Evolutionary conservation across 1,140 invertebrate species (phyloP).

Genomic region (Calliphora vicina): DNA sequence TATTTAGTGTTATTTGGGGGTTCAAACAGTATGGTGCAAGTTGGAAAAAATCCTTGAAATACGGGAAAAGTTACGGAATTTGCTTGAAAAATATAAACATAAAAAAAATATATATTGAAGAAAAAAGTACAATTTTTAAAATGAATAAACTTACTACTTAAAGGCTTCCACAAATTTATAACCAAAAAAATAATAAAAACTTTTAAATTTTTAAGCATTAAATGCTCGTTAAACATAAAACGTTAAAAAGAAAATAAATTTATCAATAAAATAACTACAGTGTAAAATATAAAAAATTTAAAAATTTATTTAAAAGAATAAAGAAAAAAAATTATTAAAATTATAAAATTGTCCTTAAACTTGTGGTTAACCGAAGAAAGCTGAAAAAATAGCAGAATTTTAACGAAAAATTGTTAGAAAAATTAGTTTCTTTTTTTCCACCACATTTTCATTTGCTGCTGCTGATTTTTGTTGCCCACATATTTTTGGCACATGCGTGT

Average conservation of each 20-base stretch:
- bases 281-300: background rate
- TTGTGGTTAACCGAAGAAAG: background rate
- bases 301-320: background rate
- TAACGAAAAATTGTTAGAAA: background rate
- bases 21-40: background rate
- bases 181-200: background rate
- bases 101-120: background rate
- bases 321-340: background rate
- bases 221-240: background rate
- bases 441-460: background rate
- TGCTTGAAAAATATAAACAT: background rate
- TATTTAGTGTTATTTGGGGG: slow-evolving; percentile 12
- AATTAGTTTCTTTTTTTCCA: background rate
- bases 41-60: background rate
- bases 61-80: background rate
- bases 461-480: background rate
- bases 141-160: background rate
- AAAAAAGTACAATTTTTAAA: background rate
- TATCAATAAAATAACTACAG: background rate
- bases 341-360: background rate
- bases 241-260: background rate
- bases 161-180: background rate
- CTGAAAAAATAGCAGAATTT: background rate
- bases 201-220: background rate
- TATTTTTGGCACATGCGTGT: slow-evolving; percentile 27